Conservation (phyloP, 2,888 invertebrate genomes). For the Dioctria rufipes region DNA sequence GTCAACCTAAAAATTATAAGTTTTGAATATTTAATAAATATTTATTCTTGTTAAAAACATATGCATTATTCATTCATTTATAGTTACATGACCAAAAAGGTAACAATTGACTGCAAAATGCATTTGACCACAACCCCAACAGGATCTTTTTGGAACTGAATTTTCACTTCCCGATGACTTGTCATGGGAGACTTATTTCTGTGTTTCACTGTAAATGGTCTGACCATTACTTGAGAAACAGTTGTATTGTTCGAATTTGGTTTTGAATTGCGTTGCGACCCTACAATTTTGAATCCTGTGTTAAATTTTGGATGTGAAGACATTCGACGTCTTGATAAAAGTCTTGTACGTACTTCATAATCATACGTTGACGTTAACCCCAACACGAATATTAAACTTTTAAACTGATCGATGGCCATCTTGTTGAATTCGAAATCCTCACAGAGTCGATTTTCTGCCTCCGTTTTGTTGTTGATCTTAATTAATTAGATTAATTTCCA, state of each 20-base stretch:
- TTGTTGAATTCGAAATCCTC: slow-evolving; percentile 58
- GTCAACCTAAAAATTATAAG: no score
- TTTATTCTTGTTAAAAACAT: no score
- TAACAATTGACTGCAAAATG: slow-evolving; percentile 56
- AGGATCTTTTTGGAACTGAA: slow-evolving; percentile 56
- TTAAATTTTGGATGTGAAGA: slow-evolving; percentile 43
- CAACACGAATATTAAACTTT: slow-evolving; percentile 59
- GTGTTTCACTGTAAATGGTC: no score
- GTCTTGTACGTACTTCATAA: slow-evolving; percentile 57
- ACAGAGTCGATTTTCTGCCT: slow-evolving; percentile 57
- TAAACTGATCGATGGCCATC: slow-evolving; percentile 59
- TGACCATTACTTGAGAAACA: no score
- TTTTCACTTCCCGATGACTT: slow-evolving; percentile 31
- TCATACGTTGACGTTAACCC: slow-evolving; percentile 58
- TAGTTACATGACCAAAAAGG: no score
- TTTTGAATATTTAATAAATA: no score
- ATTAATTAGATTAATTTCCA: no score
- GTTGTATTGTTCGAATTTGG: not conserved
- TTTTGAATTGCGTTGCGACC: not conserved
- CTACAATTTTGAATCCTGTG: slow-evolving; percentile 48
- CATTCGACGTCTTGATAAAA: slow-evolving; percentile 57
- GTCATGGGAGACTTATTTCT: no score
- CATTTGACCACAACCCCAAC: slow-evolving; percentile 60
- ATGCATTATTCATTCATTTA: no score
- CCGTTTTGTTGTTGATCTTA: no score